Conservation (phyloP, 1,140 invertebrate genomes). For the Aphidius ervi region DNA sequence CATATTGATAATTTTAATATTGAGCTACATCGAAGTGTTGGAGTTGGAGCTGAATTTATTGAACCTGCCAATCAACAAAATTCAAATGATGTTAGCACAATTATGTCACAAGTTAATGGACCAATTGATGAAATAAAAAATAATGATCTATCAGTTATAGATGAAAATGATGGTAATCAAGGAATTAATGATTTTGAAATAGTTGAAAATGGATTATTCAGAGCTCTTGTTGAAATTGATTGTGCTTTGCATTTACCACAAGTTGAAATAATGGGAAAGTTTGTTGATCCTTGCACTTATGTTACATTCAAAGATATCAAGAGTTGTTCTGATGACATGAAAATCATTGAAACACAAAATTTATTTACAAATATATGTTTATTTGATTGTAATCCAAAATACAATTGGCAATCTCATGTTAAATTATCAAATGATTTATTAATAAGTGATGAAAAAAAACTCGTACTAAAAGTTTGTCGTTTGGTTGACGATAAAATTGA, state of each 20-base stretch:
- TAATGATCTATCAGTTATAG: neutral
- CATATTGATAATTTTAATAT: slow-evolving; percentile 36
- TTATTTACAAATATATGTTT: slow-evolving; percentile 52
- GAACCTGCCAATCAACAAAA: slow-evolving; percentile 30
- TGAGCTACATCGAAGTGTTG: slow-evolving; percentile 46
- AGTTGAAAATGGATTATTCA: slow-evolving; percentile 34
- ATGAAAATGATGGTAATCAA: neutral
- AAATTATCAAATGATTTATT: slow-evolving; percentile 53
- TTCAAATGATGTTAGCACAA: slow-evolving; percentile 18
- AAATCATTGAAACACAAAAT: slow-evolving; percentile 43
- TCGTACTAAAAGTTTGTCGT: slow-evolving; percentile 62
- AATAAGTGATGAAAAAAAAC: slow-evolving; percentile 55
- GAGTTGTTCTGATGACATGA: neutral
- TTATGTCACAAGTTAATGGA: neutral
- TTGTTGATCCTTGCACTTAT: slow-evolving; percentile 56
- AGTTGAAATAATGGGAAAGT: slow-evolving; percentile 42
- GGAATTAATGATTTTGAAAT: neutral
- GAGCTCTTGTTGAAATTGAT: slow-evolving; percentile 55
- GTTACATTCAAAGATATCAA: slow-evolving; percentile 54
- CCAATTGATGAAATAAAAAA: neutral
- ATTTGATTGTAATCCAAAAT: slow-evolving; percentile 55
- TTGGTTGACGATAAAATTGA: slow-evolving; percentile 50
- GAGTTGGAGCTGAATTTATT: slow-evolving; percentile 45
- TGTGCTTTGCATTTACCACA: slow-evolving; percentile 57
- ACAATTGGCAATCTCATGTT: slow-evolving; percentile 57